Evolutionary conservation across 37 sponge, comb jelly and placozoan species (phyloP), one percentile per base, ranked within the genome.

Genomic region (Agelas oroides): DNA sequence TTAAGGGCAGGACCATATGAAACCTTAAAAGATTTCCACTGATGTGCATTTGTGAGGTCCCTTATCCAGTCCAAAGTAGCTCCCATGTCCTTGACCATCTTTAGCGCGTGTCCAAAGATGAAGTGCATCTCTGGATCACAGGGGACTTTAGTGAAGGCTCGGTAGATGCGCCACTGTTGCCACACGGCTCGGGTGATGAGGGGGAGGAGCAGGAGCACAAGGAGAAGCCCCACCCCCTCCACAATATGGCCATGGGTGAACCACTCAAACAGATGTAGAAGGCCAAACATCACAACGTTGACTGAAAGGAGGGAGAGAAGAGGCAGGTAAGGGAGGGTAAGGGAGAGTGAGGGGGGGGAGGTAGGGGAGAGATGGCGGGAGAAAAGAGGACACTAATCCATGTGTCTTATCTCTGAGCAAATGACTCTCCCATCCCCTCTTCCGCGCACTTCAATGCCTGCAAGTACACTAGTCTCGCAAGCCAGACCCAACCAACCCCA

Each of bases 51-150:
- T n/a, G 38, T 18, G 6, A 64, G 46, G 13, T 32, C 21, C 24
- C 13, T 21, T 5, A 58, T 24, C 78, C 59, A 70, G 62, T 85
- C 86, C 59, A 85, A 31, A 55, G 70, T 52, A 23, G 35, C 60
- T 8, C 86, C 86, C 86, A 77, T 77, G 56, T 85, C 86, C 1
- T 56, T 8, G 25, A 85, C 32, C 31, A 77, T 27, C 70, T 65
- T 81, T 6, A 82, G 88, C 3, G 40, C 81, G 19, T 88, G 88
- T 24, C 88, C 88, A 23, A 88, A 41, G 35, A 88, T 56, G 30
- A 73, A 75, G 33, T 81, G 76, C 38, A 67, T 68, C 19, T 73
- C 75, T 28, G 60, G 63, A 30, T 87, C 87, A 41, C 23, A 35
- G 56, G 80, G 87, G 31, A 87, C 62, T 24, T 46, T 46, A 37